Percentiles rank a stretch among this genome's conserved stretches.
These are phyloP conservation scores for Nyctereutes procyonoides DNA, from an alignment of 2,113 vertebrate species.

Conservation along the genomic window DNA sequence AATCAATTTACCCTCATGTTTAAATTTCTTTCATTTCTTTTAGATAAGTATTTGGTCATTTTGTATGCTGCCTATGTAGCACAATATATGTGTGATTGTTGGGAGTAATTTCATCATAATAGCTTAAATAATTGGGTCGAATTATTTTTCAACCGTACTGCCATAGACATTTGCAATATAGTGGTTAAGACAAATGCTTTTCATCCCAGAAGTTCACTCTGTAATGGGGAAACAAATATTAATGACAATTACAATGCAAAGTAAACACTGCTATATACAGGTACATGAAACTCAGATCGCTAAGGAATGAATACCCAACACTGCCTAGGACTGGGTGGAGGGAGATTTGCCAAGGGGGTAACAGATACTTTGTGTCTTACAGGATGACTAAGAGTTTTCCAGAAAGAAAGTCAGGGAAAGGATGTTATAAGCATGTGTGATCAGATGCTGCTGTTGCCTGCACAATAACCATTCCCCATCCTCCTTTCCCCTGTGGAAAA, in stretches of 20 bases:
- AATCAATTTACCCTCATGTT: not conserved
- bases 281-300: not conserved
- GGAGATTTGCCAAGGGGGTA: not conserved
- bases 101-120: not conserved
- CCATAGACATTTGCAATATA: not conserved
- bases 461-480: not conserved
- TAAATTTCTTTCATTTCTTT: not conserved
- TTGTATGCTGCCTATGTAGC: not conserved
- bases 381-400: conserved; percentile 1
- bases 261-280: not conserved
- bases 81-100: not conserved
- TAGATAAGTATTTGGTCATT: conserved; percentile 21
- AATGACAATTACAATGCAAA: not conserved
- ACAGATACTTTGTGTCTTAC: not conserved
- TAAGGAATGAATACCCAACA: not conserved
- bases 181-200: not conserved
- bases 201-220: not conserved
- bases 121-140: not conserved
- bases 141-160: not conserved
- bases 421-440: not conserved
- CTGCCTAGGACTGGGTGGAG: not conserved
- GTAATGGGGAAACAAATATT: not conserved
- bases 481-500: not conserved
- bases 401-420: conserved; percentile 2
- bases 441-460: not conserved